Evolutionary conservation across 2,888 invertebrate genomes (phyloP), one percentile per base, ranked within the genome.

Genomic region (Hydrotaea diabolus): DNA sequence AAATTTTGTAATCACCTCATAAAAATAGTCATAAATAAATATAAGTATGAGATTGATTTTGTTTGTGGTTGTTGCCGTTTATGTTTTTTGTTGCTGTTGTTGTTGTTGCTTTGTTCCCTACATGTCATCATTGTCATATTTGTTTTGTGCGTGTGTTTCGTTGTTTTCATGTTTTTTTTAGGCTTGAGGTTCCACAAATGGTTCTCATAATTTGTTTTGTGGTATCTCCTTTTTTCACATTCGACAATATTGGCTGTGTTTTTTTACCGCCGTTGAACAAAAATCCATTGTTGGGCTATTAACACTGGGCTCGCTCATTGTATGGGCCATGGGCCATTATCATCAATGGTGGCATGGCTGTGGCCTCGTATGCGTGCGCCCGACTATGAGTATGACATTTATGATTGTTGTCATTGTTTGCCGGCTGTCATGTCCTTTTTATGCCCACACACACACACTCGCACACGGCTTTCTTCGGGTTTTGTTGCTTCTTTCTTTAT

Each of bases 1-100:
- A 92, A 92, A 92, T 91, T 55, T 92, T 92, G 92, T 92, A 92
- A 91, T 89, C 92, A 92, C 92, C 91, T 92, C 92, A 92, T 92
- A 92, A 92, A 92, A 91, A 89, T 90, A 90, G 91, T 91, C 92
- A 92, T 92, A 92, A 91, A 91, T 92, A 90, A 90, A 89, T 90
- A 39, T 39, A 31, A 31, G 36, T 36, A 36, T 36, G 36, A 5
- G 39, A 72, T 76, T 73, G 66, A 86, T 80, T 86, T 82, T 80
- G 79, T 86, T 79, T 87, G 85, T 46, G 71, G 72, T 83, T 71
- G 76, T 49, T 69, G 71, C 76, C 31, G 31, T 31, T 31, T 31
- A 31, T 31, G 31, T 31, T 7, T 31, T 31, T n/a, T n/a, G n/a
- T n/a, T n/a, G n/a, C n/a, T n/a, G n/a, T n/a, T n/a, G 3, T 31